Percentiles rank a stretch among this genome's conserved stretches.
Evolutionary conservation across 2,797 vertebrate species (phyloP).

Genomic region (Thamnophis elegans): DNA sequence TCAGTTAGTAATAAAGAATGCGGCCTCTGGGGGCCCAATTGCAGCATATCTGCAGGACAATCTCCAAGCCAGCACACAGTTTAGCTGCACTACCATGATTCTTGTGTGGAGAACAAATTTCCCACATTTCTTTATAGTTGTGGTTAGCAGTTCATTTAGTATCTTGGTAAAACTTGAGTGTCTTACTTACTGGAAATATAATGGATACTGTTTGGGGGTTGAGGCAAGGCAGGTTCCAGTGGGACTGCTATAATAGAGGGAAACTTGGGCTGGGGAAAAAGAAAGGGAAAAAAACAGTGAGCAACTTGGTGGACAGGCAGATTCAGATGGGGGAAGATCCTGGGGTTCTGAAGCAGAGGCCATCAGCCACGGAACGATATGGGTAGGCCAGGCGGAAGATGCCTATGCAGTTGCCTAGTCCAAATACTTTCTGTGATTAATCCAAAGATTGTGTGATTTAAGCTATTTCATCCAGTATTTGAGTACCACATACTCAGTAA

Average conservation of each 20-base stretch:
- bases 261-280: conserved; percentile 68
- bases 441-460: not conserved
- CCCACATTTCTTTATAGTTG: not conserved
- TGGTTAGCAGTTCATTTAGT: not conserved
- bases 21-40: not conserved
- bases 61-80: not conserved
- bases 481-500: not conserved
- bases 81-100: not conserved
- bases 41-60: too few species aligned
- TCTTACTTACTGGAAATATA: conserved; percentile 67
- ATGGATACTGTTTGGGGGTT: conserved; percentile 64
- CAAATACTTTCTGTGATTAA: not conserved
- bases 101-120: not conserved
- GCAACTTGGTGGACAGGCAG: not conserved
- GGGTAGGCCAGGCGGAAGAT: not conserved
- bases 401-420: too few species aligned
- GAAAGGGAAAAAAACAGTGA: conserved; percentile 52
- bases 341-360: not conserved
- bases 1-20: accelerated
- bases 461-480: not conserved
- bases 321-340: not conserved
- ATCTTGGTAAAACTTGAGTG: not conserved
- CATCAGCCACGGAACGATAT: too few species aligned
- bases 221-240: conserved; percentile 61
- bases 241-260: conserved; percentile 71